Evolutionary conservation across 2,888 invertebrate species (phyloP).

Genomic region (Caenorhabditis parvicauda): DNA sequence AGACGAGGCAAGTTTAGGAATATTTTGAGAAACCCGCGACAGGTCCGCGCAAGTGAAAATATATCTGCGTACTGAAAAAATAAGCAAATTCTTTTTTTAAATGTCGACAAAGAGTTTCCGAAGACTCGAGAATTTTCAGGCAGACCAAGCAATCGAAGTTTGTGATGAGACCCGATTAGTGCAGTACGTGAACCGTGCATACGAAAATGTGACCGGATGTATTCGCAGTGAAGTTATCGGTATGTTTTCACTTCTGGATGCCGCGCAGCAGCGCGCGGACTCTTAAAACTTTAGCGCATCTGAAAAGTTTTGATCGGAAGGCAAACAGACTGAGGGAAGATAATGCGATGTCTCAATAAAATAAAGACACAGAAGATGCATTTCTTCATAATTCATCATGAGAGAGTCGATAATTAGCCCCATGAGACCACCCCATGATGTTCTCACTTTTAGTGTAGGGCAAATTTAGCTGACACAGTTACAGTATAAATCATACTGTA

Average conservation of each 20-base stretch:
- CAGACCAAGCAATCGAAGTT: slow-evolving; percentile 61
- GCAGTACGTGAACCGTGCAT: slow-evolving; percentile 66
- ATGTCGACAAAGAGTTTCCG: neutral
- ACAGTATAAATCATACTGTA: no score
- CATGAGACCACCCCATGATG: no score
- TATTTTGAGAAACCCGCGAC: neutral
- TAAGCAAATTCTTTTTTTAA: no score
- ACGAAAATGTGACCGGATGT: slow-evolving; percentile 65
- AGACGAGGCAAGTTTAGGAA: slow-evolving; percentile 45
- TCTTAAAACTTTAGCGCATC: neutral
- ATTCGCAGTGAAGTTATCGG: slow-evolving; percentile 62
- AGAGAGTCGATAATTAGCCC: no score
- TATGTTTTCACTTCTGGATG: slow-evolving; percentile 1
- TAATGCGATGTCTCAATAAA: no score
- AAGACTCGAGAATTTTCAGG: slow-evolving; percentile 26
- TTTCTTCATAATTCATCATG: no score
- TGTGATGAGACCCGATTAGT: slow-evolving; percentile 59
- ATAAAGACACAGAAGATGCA: no score
- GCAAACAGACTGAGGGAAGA: neutral
- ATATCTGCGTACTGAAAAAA: neutral
- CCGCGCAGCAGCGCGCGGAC: neutral
- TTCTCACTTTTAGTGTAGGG: no score
- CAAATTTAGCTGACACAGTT: no score
- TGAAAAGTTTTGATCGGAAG: neutral
- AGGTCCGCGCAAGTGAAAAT: neutral